Evolutionary conservation across 1,140 invertebrate genomes (phyloP).

Genomic region (Drosophila elegans): DNA sequence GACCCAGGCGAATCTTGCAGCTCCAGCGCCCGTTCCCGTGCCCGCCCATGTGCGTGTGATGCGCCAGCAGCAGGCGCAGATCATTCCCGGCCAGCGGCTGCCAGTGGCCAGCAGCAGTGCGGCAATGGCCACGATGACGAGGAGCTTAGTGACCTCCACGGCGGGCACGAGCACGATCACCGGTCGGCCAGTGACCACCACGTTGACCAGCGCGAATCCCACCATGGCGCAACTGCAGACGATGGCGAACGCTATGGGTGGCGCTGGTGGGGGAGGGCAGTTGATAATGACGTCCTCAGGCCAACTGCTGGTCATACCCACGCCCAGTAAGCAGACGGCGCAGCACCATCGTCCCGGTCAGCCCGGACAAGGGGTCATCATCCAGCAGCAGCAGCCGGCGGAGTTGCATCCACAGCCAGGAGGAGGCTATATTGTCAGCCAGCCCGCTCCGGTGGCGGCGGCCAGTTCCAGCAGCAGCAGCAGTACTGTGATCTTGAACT

Average conservation of each 20-base stretch:
- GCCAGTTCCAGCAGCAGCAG: constrained; percentile 15
- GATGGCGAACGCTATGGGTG: constrained; percentile 32
- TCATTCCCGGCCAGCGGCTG: constrained; percentile 38
- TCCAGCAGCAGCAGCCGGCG: constrained; percentile 49
- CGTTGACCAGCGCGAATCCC: constrained; percentile 31
- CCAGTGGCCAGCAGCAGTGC: constrained; percentile 41
- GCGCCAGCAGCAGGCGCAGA: constrained; percentile 39
- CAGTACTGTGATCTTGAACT: constrained; percentile 69
- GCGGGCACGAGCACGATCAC: constrained; percentile 47
- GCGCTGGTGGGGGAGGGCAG: constrained; percentile 60
- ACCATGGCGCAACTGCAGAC: constrained; percentile 61
- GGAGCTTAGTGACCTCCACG: constrained; percentile 61
- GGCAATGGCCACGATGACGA: constrained; percentile 48
- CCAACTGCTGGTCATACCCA: constrained; percentile 86
- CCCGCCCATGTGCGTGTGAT: constrained; percentile 86
- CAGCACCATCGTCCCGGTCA: constrained; percentile 49
- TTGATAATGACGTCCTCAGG: constrained; percentile 84
- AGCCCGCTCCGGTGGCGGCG: constrained; percentile 33
- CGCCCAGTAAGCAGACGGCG: constrained; percentile 66
- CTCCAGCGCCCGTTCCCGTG: constrained; percentile 89
- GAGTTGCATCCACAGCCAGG: constrained; percentile 57
- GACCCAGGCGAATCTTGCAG: constrained; percentile 73
- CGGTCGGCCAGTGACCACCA: constrained; percentile 44
- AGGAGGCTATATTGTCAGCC: constrained; percentile 76
- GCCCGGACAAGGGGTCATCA: constrained; percentile 32